Conservation (phyloP, 2,797 vertebrate genomes). For the Gobionotothen gibberifrons region DNA sequence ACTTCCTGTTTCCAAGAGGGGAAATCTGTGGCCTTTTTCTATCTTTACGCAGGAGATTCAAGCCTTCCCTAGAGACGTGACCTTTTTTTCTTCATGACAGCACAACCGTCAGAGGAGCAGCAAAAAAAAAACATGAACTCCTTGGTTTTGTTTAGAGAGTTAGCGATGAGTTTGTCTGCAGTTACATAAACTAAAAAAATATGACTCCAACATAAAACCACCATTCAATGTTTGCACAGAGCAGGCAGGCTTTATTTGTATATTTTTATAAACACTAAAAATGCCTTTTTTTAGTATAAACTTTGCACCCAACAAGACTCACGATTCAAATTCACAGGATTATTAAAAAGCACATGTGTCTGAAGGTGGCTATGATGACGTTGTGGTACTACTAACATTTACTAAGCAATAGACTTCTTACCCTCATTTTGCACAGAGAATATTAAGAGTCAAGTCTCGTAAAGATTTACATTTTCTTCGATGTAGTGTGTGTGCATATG, state of each 20-base stretch:
- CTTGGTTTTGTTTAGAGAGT: conserved; percentile 17
- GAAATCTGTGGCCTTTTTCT: conserved; percentile 39
- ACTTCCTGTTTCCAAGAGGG: conserved; percentile 20
- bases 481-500: conserved; percentile 26
- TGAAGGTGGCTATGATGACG: conserved; percentile 35
- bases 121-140: conserved; percentile 14
- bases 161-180: conserved; percentile 25
- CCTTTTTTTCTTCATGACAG: conserved; percentile 9
- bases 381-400: conserved; percentile 78
- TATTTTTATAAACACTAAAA: conserved; percentile 75
- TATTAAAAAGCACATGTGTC: conserved; percentile 57
- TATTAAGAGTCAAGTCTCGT: conserved; percentile 55
- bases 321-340: conserved; percentile 37
- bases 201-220: conserved; percentile 46
- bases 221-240: conserved; percentile 45
- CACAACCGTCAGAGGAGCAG: background rate
- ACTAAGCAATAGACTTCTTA: conserved; percentile 70
- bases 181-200: conserved; percentile 37
- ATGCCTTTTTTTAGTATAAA: conserved; percentile 51
- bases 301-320: conserved; percentile 43
- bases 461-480: conserved; percentile 47
- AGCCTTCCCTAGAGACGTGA: conserved; percentile 15
- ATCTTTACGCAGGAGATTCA: conserved; percentile 19
- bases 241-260: conserved; percentile 64
- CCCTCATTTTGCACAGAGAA: conserved; percentile 78